Evolutionary conservation across 2,113 vertebrate species (phyloP).

Genomic region (Symphodus melops): DNA sequence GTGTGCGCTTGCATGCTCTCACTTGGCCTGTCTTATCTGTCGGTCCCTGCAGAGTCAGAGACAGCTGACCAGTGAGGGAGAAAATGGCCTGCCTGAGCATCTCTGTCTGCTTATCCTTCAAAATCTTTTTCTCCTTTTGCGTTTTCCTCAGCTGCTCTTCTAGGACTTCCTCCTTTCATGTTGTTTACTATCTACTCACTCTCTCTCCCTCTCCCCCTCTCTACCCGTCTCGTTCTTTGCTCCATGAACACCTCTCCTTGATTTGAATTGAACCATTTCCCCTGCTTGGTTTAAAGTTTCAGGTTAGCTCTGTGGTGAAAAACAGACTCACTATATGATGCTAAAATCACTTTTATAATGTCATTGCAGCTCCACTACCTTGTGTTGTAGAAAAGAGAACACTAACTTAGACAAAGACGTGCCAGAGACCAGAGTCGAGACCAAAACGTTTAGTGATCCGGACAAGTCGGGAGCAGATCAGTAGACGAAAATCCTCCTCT

Average conservation of each 20-base stretch:
- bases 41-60: conserved; percentile 58
- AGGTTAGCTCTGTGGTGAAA: not conserved
- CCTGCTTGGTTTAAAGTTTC: not conserved
- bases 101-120: conserved; percentile 10
- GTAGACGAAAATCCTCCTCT: no score
- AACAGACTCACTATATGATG: not conserved
- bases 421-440: no score
- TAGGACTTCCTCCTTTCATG: conserved; percentile 4
- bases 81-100: conserved; percentile 62
- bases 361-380: not conserved
- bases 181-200: not conserved
- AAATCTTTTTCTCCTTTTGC: not conserved
- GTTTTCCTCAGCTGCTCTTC: not conserved
- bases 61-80: conserved; percentile 65
- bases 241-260: not conserved
- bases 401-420: no score
- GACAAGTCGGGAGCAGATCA: no score
- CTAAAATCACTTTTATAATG: conserved; percentile 1
- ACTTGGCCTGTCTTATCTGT: conserved; percentile 63
- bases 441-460: no score
- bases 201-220: not conserved
- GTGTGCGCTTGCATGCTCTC: conserved; percentile 13
- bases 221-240: not conserved
- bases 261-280: not conserved
- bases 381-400: not conserved